A percentile compares a stretch with the other conserved stretches of the same genome.
Conservation (phyloP, 2,797 vertebrate genomes). For the Saguinus oedipus region DNA sequence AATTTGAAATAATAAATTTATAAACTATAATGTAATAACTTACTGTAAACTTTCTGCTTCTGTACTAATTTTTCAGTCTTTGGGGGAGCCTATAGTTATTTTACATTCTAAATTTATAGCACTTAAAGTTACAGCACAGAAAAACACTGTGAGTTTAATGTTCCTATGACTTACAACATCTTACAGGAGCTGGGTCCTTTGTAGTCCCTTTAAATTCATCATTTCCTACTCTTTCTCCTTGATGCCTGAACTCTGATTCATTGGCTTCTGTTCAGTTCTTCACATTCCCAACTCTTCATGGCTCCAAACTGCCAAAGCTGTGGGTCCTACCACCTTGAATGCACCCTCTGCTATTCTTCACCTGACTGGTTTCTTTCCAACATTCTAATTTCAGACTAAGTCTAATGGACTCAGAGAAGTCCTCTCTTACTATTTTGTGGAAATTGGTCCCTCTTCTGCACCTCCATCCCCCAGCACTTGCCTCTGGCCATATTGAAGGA, state of each 20-base stretch:
- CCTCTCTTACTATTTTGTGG: not conserved
- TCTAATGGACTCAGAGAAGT: not conserved
- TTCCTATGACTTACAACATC: not conserved
- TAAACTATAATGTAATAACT: not conserved
- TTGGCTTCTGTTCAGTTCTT: not conserved
- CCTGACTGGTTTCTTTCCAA: not conserved
- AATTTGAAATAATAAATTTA: not conserved
- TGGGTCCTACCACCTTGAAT: not conserved
- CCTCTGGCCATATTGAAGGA: not conserved
- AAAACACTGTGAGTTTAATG: not conserved
- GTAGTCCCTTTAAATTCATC: not conserved
- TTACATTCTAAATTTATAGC: not conserved
- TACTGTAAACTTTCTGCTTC: not conserved
- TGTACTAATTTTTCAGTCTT: not conserved
- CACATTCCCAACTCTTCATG: not conserved
- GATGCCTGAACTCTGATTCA: not conserved
- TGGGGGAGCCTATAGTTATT: not conserved
- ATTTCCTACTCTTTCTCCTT: not conserved
- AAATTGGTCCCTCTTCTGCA: not conserved
- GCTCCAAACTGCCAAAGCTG: not conserved
- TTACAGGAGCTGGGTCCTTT: not conserved
- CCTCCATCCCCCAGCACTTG: not conserved
- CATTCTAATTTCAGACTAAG: not conserved
- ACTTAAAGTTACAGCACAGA: not conserved
- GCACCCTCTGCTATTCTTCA: not conserved